These are phyloP conservation scores for Leucoraja erinaceus DNA, from an alignment of 2,113 vertebrate species.

Conservation along the genomic window DNA sequence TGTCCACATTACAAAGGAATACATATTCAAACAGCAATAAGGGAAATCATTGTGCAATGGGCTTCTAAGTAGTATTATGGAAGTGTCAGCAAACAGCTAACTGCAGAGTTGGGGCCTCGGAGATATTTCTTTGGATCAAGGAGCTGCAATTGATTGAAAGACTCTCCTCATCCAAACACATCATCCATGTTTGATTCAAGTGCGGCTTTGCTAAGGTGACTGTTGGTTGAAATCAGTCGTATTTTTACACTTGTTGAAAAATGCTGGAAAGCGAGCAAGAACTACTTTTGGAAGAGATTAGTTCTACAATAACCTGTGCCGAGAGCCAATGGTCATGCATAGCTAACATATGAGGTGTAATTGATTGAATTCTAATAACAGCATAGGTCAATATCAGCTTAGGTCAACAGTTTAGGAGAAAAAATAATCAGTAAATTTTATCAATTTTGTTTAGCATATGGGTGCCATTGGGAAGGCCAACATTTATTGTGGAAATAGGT, in stretches of 20 bases:
- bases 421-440: not conserved
- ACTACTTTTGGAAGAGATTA: not conserved
- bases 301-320: not conserved
- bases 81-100: not conserved
- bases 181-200: too few relatives aligned
- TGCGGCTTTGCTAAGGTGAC: too few relatives aligned
- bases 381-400: not conserved
- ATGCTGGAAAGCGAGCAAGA: not conserved
- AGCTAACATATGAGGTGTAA: not conserved
- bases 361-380: not conserved
- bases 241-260: not conserved
- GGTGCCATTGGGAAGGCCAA: too few relatives aligned
- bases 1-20: not conserved
- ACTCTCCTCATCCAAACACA: not conserved
- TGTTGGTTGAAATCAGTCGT: not conserved
- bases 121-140: not conserved
- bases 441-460: not conserved
- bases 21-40: not conserved
- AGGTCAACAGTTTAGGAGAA: not conserved
- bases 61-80: not conserved
- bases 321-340: not conserved
- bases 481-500: too few relatives aligned
- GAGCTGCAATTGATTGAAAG: not conserved
- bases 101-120: not conserved
- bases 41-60: not conserved